These are phyloP conservation scores for Macrobrachium rosenbergii DNA, from an alignment of 1,140 invertebrate species.

Conservation along the genomic window DNA sequence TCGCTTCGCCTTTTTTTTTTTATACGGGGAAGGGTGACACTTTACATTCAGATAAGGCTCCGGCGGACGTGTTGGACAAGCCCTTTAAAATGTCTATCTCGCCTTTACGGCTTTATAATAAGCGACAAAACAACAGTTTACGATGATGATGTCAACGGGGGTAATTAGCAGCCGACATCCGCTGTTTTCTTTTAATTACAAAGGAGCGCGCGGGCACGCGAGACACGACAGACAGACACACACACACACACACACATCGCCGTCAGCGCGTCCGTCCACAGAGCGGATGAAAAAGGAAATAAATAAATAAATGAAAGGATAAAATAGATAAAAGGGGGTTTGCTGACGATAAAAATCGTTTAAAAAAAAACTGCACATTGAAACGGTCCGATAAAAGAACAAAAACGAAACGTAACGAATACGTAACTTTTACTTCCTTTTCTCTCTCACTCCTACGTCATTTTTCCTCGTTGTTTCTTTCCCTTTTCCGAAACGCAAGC, in stretches of 20 bases:
- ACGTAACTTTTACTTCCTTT: too few relatives aligned
- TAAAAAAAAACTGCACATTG: neutral
- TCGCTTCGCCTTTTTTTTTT: too few relatives aligned
- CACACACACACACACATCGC: constrained; percentile 19
- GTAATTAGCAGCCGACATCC: too few relatives aligned
- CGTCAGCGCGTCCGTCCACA: neutral
- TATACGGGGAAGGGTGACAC: too few relatives aligned
- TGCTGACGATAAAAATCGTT: neutral
- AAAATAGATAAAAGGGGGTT: neutral
- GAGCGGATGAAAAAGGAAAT: neutral
- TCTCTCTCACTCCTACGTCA: neutral
- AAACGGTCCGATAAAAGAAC: neutral
- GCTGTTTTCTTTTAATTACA: too few relatives aligned
- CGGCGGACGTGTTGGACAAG: too few relatives aligned
- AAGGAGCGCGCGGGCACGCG: too few relatives aligned
- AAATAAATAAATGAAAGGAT: neutral
- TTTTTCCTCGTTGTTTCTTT: neutral
- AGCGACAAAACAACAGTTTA: too few relatives aligned
- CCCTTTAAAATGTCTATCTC: too few relatives aligned
- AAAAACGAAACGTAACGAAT: neutral
- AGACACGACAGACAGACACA: neutral
- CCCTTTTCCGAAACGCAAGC: neutral
- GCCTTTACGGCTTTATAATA: too few relatives aligned
- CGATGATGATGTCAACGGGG: too few relatives aligned
- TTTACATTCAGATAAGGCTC: too few relatives aligned